Evolutionary conservation across 1,140 invertebrate species (phyloP).

Genomic region (Hormaphis cornu): DNA sequence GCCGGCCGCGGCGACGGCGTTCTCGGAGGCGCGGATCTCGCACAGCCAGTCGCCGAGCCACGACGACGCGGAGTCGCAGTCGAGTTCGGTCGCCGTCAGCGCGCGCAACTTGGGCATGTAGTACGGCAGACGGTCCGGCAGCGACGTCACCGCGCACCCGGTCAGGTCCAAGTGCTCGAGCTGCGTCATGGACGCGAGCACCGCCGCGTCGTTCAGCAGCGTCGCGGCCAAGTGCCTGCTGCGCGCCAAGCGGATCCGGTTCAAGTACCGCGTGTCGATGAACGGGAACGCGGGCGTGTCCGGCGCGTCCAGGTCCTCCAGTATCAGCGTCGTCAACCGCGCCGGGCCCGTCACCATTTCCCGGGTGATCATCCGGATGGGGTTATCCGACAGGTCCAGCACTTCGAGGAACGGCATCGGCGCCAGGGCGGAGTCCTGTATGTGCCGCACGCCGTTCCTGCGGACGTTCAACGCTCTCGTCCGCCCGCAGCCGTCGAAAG

Average conservation of each 20-base stretch:
- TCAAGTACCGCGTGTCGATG: slow-evolving; percentile 6
- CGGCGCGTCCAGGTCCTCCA: not conserved
- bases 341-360: slow-evolving; percentile 8
- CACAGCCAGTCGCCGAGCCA: slow-evolving; percentile 22
- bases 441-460: not conserved
- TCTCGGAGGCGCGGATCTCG: not conserved
- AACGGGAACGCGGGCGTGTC: slow-evolving; percentile 4
- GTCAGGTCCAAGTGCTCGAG: slow-evolving; percentile 16
- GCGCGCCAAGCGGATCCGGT: not conserved
- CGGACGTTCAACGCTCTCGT: not conserved
- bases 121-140: not conserved
- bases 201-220: not conserved
- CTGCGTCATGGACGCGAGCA: not conserved
- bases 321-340: not conserved
- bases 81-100: not conserved
- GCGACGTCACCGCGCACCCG: not conserved
- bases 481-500: not conserved
- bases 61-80: not conserved
- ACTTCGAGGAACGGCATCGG: not conserved
- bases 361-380: not conserved
- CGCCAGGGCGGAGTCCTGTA: not conserved
- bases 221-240: not conserved
- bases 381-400: slow-evolving; percentile 21
- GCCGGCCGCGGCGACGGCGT: not conserved
- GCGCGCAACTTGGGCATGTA: slow-evolving; percentile 4